Base-by-base conservation (phyloP, 2,888 invertebrate genomes). In the Xanthia togata region DNA sequence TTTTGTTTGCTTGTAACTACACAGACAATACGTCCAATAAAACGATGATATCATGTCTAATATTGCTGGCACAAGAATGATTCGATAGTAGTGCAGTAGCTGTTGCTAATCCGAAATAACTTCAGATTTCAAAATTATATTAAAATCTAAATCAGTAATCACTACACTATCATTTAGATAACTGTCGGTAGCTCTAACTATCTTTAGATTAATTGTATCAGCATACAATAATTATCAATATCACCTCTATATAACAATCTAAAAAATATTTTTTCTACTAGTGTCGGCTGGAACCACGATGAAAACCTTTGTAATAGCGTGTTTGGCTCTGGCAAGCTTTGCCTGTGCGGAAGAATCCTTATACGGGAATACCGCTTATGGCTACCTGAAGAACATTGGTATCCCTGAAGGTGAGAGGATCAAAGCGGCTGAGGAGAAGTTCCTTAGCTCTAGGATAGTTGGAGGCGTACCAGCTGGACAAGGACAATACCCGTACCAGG, bases 351-450 rank as follows among this genome's bases (percentile, higher is more conserved):
- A 79, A n/a, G 57, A 79, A n/a, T 47, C 59, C 35, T 47, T 62
- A 81, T 59, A 73, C 11, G 60, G 59, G 55, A 86, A 79, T 41
- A 71, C 90, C 14, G 91, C 89, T 4, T 93, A 88, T 82, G 93
- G 93, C 14, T 94, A 94, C 79, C 73, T 93, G 47, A 79, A 84
- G 38, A 92, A 89, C 44, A 81, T 87, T 73, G 94, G 92, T n/a
- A 90, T 94, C 68, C 93, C 94, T 14, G 86, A 87, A 81, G 93
- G 89, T 9, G 91, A 93, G 69, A 89, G 89, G 70, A 90, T 94
- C 35, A 89, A 83, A 14, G 88, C 88, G 31, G 89, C 90, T 23
- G 94, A 94, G 70, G 89, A 90, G 57, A 84, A 89, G n/a, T 82
- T 65, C 72, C 67, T 87, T 38, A 57, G 69, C 41, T 82, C 85